These are phyloP conservation scores for Leptinotarsa peninsularis DNA, from an alignment of 2,888 invertebrate species.

Conservation along the genomic window DNA sequence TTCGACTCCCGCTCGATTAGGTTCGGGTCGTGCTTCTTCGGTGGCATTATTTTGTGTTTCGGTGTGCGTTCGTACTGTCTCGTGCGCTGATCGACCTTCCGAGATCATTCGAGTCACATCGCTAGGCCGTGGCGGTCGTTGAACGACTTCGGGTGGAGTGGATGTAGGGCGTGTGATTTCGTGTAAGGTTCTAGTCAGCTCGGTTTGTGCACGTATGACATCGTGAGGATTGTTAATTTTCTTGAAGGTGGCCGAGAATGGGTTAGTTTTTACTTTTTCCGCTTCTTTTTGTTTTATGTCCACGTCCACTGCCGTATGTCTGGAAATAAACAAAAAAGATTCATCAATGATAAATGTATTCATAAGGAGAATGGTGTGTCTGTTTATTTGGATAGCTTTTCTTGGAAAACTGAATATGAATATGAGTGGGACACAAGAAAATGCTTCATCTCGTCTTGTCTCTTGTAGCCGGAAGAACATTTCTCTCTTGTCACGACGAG, in stretches of 20 bases:
- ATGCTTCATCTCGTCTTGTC: too few species aligned
- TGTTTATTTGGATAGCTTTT: too few species aligned
- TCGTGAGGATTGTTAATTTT: constrained; percentile 38
- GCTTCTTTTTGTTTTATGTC: constrained; percentile 60
- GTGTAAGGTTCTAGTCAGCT: constrained; percentile 34
- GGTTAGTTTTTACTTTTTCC: constrained; percentile 27
- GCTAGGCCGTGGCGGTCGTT: constrained; percentile 27
- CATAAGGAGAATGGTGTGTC: background rate
- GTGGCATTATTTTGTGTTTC: constrained; percentile 18
- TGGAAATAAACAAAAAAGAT: constrained; percentile 52
- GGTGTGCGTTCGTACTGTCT: constrained; percentile 32
- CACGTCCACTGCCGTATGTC: constrained; percentile 67
- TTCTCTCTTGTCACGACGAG: too few species aligned
- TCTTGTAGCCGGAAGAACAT: too few species aligned
- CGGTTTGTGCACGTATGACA: constrained; percentile 40
- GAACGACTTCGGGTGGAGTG: constrained; percentile 20
- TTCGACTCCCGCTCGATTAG: constrained; percentile 29
- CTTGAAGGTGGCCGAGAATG: constrained; percentile 35
- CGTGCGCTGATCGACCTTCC: constrained; percentile 38
- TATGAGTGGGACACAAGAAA: too few species aligned
- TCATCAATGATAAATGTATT: background rate
- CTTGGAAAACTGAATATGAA: too few species aligned
- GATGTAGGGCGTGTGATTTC: constrained; percentile 22
- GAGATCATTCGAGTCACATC: constrained; percentile 45
- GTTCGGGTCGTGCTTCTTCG: constrained; percentile 12